A percentile compares a stretch with the other conserved stretches of the same genome.
Conservation (phyloP, 2,797 vertebrate genomes). For the Gila robusta region DNA sequence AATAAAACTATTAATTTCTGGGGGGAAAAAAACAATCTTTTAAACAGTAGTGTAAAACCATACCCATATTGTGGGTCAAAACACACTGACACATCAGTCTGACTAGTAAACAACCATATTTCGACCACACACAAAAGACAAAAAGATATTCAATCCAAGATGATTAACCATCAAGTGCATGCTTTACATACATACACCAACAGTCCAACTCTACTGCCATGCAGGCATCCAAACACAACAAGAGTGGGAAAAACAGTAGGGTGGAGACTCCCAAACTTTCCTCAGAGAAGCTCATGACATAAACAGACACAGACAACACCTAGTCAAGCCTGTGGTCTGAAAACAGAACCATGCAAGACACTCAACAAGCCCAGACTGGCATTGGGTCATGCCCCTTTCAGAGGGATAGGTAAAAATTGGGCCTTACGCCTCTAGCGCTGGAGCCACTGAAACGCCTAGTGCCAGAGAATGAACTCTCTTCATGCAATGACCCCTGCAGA, state of each 20-base stretch:
- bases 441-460: constrained; percentile 76
- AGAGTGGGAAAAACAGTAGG: background rate
- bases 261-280: constrained; percentile 13
- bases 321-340: constrained; percentile 25
- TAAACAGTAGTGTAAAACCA: constrained; percentile 27
- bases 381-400: constrained; percentile 28
- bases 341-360: constrained; percentile 38
- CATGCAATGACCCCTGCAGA: constrained; percentile 75
- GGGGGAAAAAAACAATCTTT: background rate
- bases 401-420: constrained; percentile 37
- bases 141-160: background rate
- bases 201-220: background rate
- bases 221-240: background rate
- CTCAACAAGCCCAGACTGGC: constrained; percentile 26
- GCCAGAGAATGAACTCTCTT: constrained; percentile 72
- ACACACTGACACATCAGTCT: background rate
- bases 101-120: background rate
- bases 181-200: constrained; percentile 21
- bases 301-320: constrained; percentile 32
- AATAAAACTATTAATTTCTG: background rate
- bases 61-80: background rate
- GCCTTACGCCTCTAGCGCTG: constrained; percentile 80
- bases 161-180: constrained; percentile 11
- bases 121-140: background rate
- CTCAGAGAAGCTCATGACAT: constrained; percentile 26